Evolutionary conservation across 2,113 vertebrate genomes (phyloP), one percentile per base, ranked within the genome.

Genomic region (Tringa solitaria): DNA sequence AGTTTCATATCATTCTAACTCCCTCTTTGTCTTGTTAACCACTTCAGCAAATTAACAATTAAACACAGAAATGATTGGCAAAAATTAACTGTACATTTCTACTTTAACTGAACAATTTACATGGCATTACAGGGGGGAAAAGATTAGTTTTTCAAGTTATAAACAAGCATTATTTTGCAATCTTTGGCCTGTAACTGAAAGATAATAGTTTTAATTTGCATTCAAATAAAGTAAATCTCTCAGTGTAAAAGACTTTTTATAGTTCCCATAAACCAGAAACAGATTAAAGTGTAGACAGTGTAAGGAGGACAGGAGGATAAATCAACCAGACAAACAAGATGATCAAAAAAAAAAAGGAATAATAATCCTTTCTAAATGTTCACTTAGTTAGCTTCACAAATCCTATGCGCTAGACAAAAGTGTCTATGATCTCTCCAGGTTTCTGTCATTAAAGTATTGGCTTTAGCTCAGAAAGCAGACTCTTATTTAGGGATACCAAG

Each of bases 111-210:
- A 96, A 94, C 93, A 90, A 92, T 93, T 96, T 97, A 87, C n/a
- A 73, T 89, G 88, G 69, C 43, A 84, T 87, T 94, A 86, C 0
- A 5, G 41, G 73, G 59, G 68, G 20, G 33, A 1, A 39, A 64
- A 95, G 84, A 91, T 69, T 93, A 93, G 57, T 64, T 90, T 95
- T 94, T 61, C 64, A 97, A 96, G 92, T 96, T 97, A 91, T 91
- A 96, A 96, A 95, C 88, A 91, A 95, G 65, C 57, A 84, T 77
- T 92, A 69, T 41, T 97, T 97, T 97, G 96, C 96, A 97, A 97
- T 97, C 97, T 97, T 97, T 98, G 97, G 96, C 97, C 96, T 97
- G 97, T 98, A 97, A 98, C 88, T 95, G 94, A 97, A 97, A 94
- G 90, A 97, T 96, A 96, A 97, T 95, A 97, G 96, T 97, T 98